Conservation (phyloP, 2,113 vertebrate genomes). For the Cephalopholis sonnerati region DNA sequence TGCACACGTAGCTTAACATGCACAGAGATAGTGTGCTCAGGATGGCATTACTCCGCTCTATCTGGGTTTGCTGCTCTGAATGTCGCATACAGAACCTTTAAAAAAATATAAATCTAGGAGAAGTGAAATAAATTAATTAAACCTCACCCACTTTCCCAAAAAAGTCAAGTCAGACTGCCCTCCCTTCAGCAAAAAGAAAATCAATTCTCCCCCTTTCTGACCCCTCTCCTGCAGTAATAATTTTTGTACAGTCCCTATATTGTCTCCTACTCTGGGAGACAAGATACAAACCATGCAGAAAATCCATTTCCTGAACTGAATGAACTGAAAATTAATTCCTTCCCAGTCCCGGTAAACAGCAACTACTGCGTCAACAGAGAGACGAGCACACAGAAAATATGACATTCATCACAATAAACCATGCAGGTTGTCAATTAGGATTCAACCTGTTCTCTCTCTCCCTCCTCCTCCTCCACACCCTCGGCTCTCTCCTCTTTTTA, state of each 20-base stretch:
- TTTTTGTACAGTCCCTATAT: not conserved
- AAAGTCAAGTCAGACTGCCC: too few species aligned
- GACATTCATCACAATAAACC: constrained; percentile 30
- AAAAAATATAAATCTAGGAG: too few species aligned
- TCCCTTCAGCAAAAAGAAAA: not conserved
- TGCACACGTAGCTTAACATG: too few species aligned
- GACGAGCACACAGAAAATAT: constrained; percentile 30
- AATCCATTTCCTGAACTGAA: constrained; percentile 4
- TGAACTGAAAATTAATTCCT: constrained; percentile 41
- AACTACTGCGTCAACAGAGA: constrained; percentile 20
- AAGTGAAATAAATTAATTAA: not conserved
- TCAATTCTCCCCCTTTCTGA: not conserved
- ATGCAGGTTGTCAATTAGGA: constrained; percentile 33
- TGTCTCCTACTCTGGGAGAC: not conserved
- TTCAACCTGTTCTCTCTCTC: constrained; percentile 12
- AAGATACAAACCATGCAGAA: not conserved
- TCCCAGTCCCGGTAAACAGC: not conserved
- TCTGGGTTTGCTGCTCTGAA: too few species aligned
- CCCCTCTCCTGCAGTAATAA: not conserved
- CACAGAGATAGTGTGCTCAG: too few species aligned
- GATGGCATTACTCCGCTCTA: too few species aligned
- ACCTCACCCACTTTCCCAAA: not conserved
- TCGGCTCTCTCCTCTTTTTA: constrained; percentile 6
- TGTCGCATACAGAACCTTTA: too few species aligned
- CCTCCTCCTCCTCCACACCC: not conserved